Base-by-base conservation (phyloP, 2,797 vertebrate species). In the Pyrocephalus nanus region DNA sequence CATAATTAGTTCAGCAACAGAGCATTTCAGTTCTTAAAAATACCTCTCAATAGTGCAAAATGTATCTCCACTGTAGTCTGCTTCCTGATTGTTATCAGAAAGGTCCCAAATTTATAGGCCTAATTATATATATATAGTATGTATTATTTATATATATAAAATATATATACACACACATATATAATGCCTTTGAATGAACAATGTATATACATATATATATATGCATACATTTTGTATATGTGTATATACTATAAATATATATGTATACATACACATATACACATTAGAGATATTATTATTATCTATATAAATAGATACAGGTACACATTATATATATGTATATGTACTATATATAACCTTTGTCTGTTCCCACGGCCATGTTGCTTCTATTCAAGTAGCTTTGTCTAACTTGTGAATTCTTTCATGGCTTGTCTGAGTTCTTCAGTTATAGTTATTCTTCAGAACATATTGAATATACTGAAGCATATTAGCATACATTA, bases 341-440 rank as follows among this genome's bases (percentile, higher is more conserved):
- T 34, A 26, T 14, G 25, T 26, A 9, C 22, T 5, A 16, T n/a
- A 2, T 8, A 65, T 27, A 62, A 43, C 4, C 11, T 71, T 8
- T 34, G 48, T 43, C 7, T 81, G 15, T 66, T 5, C 2, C 6
- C 5, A 34, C 34, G 16, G 18, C 3, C 17, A 34, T 0, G 0
- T 15, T 61, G 8, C 9, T 86, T 69, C 45, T 53, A 6, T 73
- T 72, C 8, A 61, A 27, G 8, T 15, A 30, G 2, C 36, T 86
- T 76, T 72, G 16, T 61, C 32, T n/a, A 53, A 17, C 42, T n/a
- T 92, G 8, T 72, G 36, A 67, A 64, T 51, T 4, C 1, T 90
- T 81, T 12, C 3, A 32, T 26, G 25, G 2, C 5, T 85, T 51
- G 50, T 66, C n/a, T 55, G 26, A 30, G 3, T 65, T 90, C 12